These are phyloP conservation scores for Strix aluco DNA, from an alignment of 2,113 vertebrate genomes.

Conservation along the genomic window DNA sequence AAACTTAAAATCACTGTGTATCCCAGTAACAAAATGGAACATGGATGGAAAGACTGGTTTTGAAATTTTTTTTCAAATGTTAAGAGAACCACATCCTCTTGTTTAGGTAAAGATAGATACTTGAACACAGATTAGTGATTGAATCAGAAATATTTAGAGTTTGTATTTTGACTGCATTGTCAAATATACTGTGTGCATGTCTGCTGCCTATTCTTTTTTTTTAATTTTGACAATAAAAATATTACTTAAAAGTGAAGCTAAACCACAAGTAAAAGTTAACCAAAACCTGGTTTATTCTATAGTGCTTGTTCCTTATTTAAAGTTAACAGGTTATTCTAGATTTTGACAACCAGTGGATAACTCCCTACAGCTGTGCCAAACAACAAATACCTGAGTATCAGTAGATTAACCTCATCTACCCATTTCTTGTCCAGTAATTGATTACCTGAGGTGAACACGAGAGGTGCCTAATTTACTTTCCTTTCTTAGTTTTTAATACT, in stretches of 20 bases:
- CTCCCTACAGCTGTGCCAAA: not conserved
- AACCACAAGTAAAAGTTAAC: not conserved
- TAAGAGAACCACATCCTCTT: not conserved
- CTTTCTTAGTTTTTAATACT: not conserved
- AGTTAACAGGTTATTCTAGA: not conserved
- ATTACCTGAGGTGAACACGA: not conserved
- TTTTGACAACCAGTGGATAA: not conserved
- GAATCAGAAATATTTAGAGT: not conserved
- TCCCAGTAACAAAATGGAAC: not conserved
- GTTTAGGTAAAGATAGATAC: not conserved
- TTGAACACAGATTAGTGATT: not conserved
- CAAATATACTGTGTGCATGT: rapidly evolving
- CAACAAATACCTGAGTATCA: not conserved
- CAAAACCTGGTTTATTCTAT: rapidly evolving
- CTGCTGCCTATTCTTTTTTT: not conserved
- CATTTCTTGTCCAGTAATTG: not conserved
- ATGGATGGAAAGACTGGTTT: not conserved
- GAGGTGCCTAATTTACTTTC: not conserved
- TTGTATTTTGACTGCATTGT: not conserved
- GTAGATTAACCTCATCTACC: not conserved
- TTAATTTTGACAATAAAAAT: not conserved
- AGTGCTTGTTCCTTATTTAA: not conserved
- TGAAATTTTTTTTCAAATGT: not conserved
- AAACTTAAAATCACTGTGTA: not conserved
- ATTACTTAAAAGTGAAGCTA: not conserved